phyloP scores from a whole-genome alignment of 30 jellyfish, hydroid and myxozoan genomes.

The Cassiopea andromeda region DNA sequence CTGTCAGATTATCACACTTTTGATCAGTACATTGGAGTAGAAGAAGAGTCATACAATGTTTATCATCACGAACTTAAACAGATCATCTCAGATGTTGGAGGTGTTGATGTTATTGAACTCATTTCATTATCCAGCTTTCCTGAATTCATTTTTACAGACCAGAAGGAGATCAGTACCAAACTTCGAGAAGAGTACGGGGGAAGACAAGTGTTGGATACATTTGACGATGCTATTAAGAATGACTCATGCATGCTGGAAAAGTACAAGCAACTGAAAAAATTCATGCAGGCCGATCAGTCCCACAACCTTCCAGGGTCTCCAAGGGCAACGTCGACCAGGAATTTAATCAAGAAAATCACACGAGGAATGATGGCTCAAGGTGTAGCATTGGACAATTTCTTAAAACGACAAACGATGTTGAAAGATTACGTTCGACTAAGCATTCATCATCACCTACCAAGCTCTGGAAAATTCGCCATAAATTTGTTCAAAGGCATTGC shows the following conservation, averaged over 20 bases:
- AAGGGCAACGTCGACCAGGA: constrained; percentile 27
- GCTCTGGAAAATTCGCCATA: constrained; percentile 58
- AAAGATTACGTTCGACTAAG: constrained; percentile 53
- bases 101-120: constrained; percentile 44
- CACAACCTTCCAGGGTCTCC: constrained; percentile 47
- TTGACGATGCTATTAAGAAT: constrained; percentile 20
- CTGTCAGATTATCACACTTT: constrained; percentile 70
- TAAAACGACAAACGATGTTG: constrained; percentile 11
- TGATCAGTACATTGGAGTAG: constrained; percentile 64
- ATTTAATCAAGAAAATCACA: constrained; percentile 37
- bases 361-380: constrained; percentile 72
- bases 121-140: constrained; percentile 47
- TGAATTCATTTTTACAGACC: constrained; percentile 37
- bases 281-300: constrained; percentile 52
- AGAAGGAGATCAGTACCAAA: constrained; percentile 6
- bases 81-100: constrained; percentile 47
- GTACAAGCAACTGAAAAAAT: constrained; percentile 45
- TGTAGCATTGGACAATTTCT: constrained; percentile 65
- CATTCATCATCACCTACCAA: constrained; percentile 60
- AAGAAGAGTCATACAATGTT: constrained; percentile 37
- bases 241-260: constrained; percentile 23
- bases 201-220: background rate
- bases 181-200: constrained; percentile 48
- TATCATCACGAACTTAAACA: constrained; percentile 37
- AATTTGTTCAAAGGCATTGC: constrained; percentile 35